phyloP scores from a whole-genome alignment of 2,113 vertebrate genomes.

The Turdus rufiventris region DNA sequence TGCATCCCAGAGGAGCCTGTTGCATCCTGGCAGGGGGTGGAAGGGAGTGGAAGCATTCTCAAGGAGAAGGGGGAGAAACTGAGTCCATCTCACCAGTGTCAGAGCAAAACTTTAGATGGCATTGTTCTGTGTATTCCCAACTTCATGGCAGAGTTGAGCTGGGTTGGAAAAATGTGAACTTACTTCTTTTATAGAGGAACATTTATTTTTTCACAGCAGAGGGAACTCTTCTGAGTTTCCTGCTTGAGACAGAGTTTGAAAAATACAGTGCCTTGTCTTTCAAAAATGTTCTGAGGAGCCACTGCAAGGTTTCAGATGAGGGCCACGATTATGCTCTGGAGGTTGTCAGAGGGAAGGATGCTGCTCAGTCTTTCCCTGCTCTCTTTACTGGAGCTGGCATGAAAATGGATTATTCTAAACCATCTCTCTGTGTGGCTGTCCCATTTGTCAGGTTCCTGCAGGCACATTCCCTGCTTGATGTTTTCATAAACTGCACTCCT shows the following conservation, averaged over 20 bases:
- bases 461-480: conserved; percentile 14
- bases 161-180: background rate
- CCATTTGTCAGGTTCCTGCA: conserved; percentile 37
- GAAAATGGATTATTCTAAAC: conserved; percentile 38
- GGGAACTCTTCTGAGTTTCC: background rate
- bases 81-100: accelerated
- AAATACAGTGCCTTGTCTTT: background rate
- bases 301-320: background rate
- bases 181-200: background rate
- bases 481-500: conserved; percentile 7
- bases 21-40: background rate
- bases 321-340: background rate
- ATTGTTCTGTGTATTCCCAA: background rate
- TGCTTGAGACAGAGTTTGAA: background rate
- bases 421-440: conserved; percentile 8
- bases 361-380: background rate
- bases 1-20: background rate
- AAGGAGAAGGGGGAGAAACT: background rate
- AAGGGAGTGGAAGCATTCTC: background rate
- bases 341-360: background rate
- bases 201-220: conserved; percentile 3
- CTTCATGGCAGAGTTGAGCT: background rate
- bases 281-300: background rate
- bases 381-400: background rate
- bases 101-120: background rate